Evolutionary conservation across 2,113 vertebrate species (phyloP), one percentile per base, ranked within the genome.

Genomic region (Trochalopteron elliotii): DNA sequence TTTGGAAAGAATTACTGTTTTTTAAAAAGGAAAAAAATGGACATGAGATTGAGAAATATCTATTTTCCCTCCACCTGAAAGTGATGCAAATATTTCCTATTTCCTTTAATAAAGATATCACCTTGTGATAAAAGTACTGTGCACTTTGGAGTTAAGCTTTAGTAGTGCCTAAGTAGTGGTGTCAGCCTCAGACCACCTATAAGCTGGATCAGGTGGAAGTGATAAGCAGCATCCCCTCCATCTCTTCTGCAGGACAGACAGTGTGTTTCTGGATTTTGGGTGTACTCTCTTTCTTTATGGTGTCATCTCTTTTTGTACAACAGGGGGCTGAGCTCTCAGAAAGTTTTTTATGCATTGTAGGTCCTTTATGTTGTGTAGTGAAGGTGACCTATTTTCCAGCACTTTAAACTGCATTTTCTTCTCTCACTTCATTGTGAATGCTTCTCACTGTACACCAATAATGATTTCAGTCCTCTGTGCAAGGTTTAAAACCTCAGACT

Each of bases 361-460:
- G 44, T 81, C 21, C 69, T 87, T 80, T 60, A 53, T 77, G n/a
- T 63, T 83, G 27, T 31, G 19, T 64, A 45, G 81, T 45, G 57
- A 88, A 94, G 40, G n/a, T 59, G 72, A 96, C 83, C 83, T 92
- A 63, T 90, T 95, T 96, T 84, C 52, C 40, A 87, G 22, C 33
- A 49, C 37, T 82, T 83, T 5, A 82, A 63, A 57, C 37, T 60
- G 27, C 24, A 20, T 92, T 95, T 92, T 78, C 56, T 90, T 84
- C 33, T 64, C 35, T 93, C 37, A 83, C 42, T 80, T 75, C 37
- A 70, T 56, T 91, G 55, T 53, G 65, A 94, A 65, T 83, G 15
- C 39, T 88, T 95, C 53, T 83, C 63, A 40, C 52, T 63, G 16
- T 60, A 37, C 45, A 65, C 28, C 2, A 5, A 21, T 35, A 80